A percentile compares a stretch with the other conserved stretches of the same genome.
These are phyloP conservation scores for Barnardius zonarius DNA, from an alignment of 2,113 vertebrate species.

Conservation along the genomic window DNA sequence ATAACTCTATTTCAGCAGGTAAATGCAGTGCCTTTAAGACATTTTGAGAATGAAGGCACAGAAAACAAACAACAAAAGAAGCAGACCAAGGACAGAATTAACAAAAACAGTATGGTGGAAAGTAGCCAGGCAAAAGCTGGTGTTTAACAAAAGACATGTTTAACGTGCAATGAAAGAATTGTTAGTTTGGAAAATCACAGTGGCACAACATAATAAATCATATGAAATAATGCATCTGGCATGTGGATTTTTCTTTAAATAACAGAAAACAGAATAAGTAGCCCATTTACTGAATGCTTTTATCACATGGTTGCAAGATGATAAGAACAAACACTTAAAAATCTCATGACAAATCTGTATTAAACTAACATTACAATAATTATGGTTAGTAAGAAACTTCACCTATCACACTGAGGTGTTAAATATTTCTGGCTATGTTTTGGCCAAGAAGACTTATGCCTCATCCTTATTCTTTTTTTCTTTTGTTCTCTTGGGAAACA, in stretches of 20 bases:
- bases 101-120: constrained; percentile 73
- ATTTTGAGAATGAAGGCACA: constrained; percentile 53
- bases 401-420: fast-evolving
- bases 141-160: constrained; percentile 60
- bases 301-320: constrained; percentile 3
- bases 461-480: not conserved
- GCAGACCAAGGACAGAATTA: constrained; percentile 58
- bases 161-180: constrained; percentile 69
- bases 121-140: constrained; percentile 74
- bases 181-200: constrained; percentile 74
- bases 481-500: not conserved
- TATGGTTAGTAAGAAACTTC: not conserved
- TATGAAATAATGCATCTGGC: constrained; percentile 80
- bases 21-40: constrained; percentile 5
- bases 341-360: constrained; percentile 7
- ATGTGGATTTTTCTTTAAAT: constrained; percentile 72
- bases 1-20: constrained; percentile 2
- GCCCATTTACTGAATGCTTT: not conserved
- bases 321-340: not conserved
- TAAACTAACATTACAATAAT: not conserved
- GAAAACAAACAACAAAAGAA: constrained; percentile 69
- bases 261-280: constrained; percentile 48
- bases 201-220: constrained; percentile 67
- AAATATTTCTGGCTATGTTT: not conserved
- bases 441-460: not conserved